phyloP scores from a whole-genome alignment of 1,140 invertebrate genomes.

The Drosophila watanabei region DNA sequence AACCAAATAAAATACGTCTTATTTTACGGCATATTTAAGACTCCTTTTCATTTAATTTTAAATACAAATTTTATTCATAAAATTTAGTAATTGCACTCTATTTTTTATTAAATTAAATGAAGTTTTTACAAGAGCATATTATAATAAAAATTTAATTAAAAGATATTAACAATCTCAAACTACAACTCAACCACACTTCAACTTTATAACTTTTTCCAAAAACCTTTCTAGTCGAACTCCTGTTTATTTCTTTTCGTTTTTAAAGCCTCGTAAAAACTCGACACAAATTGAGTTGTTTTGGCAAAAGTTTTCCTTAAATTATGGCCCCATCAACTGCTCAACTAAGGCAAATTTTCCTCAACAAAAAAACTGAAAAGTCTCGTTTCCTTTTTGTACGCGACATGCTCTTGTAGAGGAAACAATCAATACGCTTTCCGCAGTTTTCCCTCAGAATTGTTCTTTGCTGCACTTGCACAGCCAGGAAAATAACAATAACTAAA shows the following conservation, averaged over 20 bases:
- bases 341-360: slow-evolving; percentile 9
- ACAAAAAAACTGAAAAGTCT: slow-evolving; percentile 6
- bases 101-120: background rate
- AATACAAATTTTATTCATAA: background rate
- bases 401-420: slow-evolving; percentile 32
- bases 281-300: slow-evolving; percentile 32
- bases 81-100: background rate
- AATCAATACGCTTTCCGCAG: slow-evolving; percentile 46
- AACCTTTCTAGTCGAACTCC: background rate
- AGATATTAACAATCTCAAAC: background rate
- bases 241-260: slow-evolving; percentile 2
- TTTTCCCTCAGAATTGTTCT: slow-evolving; percentile 28
- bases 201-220: slow-evolving; percentile 1
- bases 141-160: background rate
- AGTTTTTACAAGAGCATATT: no score
- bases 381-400: slow-evolving; percentile 10
- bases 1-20: background rate
- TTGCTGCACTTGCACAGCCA: slow-evolving; percentile 26
- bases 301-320: slow-evolving; percentile 25
- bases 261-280: slow-evolving; percentile 11
- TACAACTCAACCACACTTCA: background rate
- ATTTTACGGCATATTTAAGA: rapidly evolving
- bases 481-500: slow-evolving; percentile 12
- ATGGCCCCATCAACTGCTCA: slow-evolving; percentile 12
- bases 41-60: rapidly evolving